Base-by-base conservation (phyloP, 1,140 invertebrate genomes). In the Drosophila tani region DNA sequence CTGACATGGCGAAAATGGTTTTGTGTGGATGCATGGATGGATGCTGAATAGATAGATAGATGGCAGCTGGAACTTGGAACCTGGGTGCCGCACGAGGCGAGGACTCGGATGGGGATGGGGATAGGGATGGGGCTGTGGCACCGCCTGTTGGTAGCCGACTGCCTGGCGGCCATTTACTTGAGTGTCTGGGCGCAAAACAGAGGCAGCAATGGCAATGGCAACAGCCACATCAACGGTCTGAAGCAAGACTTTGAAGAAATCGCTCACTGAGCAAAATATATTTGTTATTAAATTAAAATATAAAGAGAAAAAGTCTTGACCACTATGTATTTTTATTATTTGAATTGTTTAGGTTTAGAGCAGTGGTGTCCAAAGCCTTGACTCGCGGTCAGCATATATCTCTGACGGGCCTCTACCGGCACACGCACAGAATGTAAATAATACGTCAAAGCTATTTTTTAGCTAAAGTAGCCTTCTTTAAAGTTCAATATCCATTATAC, bases 121-220 rank as follows among this genome's bases (percentile, higher is more conserved):
- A 59, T 53, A 38, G 51, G 17, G 32, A 45, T 58, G 51, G 53
- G 41, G 45, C 40, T 45, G 21, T 59, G 41, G 43, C 12, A 21
- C 41, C 24, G 38, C 17, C 35, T 66, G 45, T 67, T 80, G 60
- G 40, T 47, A 49, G 68, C 69, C 74, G 76, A 66, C 70, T 73
- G 71, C 56, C 70, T 73, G 74, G 71, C 78, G 65, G 68, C 65
- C 69, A 83, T 87, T 83, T 88, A 77, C 84, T 87, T 81, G 84
- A 88, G 85, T 81, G 84, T 87, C 84, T 87, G 83, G 71, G 69
- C 65, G 73, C 70, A 88, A 85, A 62, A 85, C 71, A 70, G 81
- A 84, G 76, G 77, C 73, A 53, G 47, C 40, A 55, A 57, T 78
- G 64, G 64, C 59, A 71, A 71, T 78, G 64, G 64, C 59, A 71